Conservation (phyloP, 2,113 vertebrate species). For the Ictidomys tridecemlineatus region DNA sequence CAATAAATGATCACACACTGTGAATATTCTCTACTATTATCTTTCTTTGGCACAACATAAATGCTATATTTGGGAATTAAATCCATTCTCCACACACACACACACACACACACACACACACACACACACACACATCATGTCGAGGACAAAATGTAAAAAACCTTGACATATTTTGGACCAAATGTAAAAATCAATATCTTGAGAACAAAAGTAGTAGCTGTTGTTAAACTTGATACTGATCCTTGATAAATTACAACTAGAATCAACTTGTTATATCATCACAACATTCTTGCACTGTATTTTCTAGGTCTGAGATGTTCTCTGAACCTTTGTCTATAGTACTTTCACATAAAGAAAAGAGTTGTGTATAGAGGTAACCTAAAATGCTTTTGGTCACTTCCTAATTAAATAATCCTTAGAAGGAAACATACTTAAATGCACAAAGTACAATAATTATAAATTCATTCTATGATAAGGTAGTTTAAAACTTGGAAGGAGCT, state of each 20-base stretch:
- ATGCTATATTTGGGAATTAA: background rate
- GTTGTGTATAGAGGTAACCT: background rate
- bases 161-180: slow-evolving; percentile 56
- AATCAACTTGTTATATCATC: slow-evolving; percentile 64
- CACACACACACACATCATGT: background rate
- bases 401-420: background rate
- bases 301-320: slow-evolving; percentile 45
- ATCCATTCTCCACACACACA: background rate
- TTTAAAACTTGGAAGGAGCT: slow-evolving; percentile 24
- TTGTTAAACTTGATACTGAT: slow-evolving; percentile 74
- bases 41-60: background rate
- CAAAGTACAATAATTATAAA: slow-evolving; percentile 24
- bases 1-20: background rate
- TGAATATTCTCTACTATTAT: background rate
- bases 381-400: background rate
- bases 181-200: slow-evolving; percentile 71
- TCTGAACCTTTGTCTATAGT: slow-evolving; percentile 18
- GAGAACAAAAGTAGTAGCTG: slow-evolving; percentile 37
- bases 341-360: background rate
- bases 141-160: slow-evolving; percentile 39
- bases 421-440: background rate
- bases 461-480: background rate
- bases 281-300: slow-evolving; percentile 29
- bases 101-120: too few relatives aligned
- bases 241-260: slow-evolving; percentile 67